phyloP scores from a whole-genome alignment of 2,888 invertebrate genomes.

The Ypsolopha scabrella region DNA sequence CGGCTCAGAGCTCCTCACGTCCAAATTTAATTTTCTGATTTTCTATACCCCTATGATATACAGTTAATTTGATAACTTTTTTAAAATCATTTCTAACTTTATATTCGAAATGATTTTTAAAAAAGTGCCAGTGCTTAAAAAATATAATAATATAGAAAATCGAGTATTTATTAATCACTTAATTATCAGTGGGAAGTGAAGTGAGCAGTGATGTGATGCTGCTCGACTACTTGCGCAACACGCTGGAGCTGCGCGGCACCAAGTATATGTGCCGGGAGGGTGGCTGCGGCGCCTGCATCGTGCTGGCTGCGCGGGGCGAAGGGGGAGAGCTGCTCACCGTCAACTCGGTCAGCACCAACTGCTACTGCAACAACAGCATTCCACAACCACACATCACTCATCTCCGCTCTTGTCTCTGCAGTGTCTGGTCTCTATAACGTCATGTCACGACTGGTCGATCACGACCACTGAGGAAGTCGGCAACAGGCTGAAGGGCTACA shows the following conservation, averaged over 20 bases:
- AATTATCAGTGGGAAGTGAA: conserved; percentile 68
- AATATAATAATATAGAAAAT: no score
- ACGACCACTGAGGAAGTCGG: conserved; percentile 79
- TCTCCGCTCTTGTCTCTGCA: conserved; percentile 12
- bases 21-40: no score
- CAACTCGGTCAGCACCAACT: conserved; percentile 69
- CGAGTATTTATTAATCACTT: neutral
- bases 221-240: conserved; percentile 69
- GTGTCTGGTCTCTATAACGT: conserved; percentile 55
- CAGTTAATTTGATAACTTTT: no score
- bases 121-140: no score
- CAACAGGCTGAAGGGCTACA: conserved; percentile 66
- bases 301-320: conserved; percentile 38
- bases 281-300: conserved; percentile 76
- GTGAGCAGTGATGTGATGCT: conserved; percentile 69
- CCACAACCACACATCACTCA: neutral
- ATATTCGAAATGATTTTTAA: no score
- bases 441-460: conserved; percentile 70
- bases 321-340: conserved; percentile 58
- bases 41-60: no score
- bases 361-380: neutral
- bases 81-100: no score
- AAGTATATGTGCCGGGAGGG: conserved; percentile 79
- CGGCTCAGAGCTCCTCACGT: no score
- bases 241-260: conserved; percentile 72